Percentiles rank a stretch among this genome's conserved stretches.
These are phyloP conservation scores for Mionectes macconnelli DNA, from an alignment of 2,113 vertebrate genomes.

Conservation along the genomic window DNA sequence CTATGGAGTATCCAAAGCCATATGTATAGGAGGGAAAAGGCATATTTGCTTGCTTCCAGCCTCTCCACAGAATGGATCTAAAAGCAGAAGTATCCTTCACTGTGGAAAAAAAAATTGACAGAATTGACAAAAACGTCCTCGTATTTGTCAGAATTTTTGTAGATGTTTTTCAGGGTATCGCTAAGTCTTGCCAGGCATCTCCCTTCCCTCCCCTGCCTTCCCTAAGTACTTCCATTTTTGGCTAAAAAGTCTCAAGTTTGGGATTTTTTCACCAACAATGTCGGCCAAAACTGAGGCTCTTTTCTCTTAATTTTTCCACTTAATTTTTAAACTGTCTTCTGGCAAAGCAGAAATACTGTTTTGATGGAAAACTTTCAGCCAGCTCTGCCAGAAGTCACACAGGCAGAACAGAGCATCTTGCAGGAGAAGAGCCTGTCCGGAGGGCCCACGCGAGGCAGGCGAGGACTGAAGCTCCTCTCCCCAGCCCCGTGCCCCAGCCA, in stretches of 20 bases:
- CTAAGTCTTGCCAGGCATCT: not conserved
- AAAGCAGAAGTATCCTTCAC: not conserved
- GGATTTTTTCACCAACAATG: not conserved
- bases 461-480: not conserved
- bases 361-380: constrained; percentile 41
- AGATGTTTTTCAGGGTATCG: not conserved
- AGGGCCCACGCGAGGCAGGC: not conserved
- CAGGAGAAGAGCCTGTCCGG: constrained; percentile 3
- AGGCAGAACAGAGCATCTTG: not conserved
- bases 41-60: not conserved
- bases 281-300: constrained; percentile 24
- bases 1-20: not conserved
- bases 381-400: not conserved
- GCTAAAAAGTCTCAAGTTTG: constrained; percentile 30
- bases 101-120: not conserved
- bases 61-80: not conserved
- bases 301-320: constrained; percentile 41
- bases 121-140: not conserved
- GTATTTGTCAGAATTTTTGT: not conserved
- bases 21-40: not conserved
- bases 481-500: constrained; percentile 1
- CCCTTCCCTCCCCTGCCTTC: not conserved
- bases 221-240: constrained; percentile 26
- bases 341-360: constrained; percentile 46
- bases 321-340: constrained; percentile 48